Conservation (phyloP, 1,140 invertebrate species). For the Pachyrhynchus sulphureomaculatus region DNA sequence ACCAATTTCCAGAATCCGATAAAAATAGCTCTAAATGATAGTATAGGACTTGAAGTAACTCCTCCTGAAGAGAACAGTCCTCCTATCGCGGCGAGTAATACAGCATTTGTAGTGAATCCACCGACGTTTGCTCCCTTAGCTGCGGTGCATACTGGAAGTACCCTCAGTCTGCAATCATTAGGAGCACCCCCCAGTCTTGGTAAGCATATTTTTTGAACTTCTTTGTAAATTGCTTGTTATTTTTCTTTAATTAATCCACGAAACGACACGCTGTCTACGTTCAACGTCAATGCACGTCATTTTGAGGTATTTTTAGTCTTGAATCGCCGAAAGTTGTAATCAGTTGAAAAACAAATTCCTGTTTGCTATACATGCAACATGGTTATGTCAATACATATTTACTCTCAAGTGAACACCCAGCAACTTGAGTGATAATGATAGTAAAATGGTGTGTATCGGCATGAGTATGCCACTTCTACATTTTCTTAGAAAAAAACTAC, state of each 20-base stretch:
- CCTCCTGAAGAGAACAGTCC: conserved; percentile 73
- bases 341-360: too few species aligned
- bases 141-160: conserved; percentile 36
- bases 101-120: conserved; percentile 59
- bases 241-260: background rate
- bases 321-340: too few species aligned
- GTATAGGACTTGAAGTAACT: conserved; percentile 76
- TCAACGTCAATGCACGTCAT: too few species aligned
- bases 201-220: background rate
- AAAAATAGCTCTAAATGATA: conserved; percentile 81
- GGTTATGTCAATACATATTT: too few species aligned
- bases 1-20: conserved; percentile 69
- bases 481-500: too few species aligned
- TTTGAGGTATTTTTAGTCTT: too few species aligned
- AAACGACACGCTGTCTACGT: background rate
- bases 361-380: too few species aligned
- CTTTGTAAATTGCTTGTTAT: background rate
- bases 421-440: too few species aligned
- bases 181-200: conserved; percentile 38
- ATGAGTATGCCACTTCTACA: too few species aligned
- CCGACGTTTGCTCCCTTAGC: conserved; percentile 48
- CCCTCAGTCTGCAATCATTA: conserved; percentile 52
- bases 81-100: conserved; percentile 56
- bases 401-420: too few species aligned
- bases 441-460: too few species aligned